Percentiles rank a stretch among this genome's conserved stretches.
Evolutionary conservation across 1,140 invertebrate genomes (phyloP).

Genomic region (Hyposmocoma kahamanoa): DNA sequence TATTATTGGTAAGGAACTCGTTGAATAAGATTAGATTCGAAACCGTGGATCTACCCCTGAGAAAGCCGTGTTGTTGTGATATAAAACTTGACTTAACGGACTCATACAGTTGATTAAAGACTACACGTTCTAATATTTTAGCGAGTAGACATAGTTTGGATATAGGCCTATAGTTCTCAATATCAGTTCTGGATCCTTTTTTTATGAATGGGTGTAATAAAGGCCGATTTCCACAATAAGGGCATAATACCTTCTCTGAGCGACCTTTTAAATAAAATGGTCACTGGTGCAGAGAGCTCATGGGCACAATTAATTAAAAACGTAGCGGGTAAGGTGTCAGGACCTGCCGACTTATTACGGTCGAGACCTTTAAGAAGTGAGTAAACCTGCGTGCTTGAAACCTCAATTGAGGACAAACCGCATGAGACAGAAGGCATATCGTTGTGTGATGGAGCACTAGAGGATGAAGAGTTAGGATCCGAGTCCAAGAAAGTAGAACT

Average conservation of each 20-base stretch:
- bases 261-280: constrained; percentile 6
- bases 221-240: constrained; percentile 8
- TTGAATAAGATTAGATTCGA: constrained; percentile 14
- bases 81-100: constrained; percentile 3
- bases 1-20: constrained; percentile 10
- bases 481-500: constrained; percentile 14
- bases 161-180: constrained; percentile 9
- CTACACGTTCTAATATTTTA: constrained; percentile 14
- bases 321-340: constrained; percentile 7
- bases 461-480: background rate
- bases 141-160: constrained; percentile 15
- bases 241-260: background rate
- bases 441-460: background rate
- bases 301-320: constrained; percentile 10
- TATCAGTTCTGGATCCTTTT: constrained; percentile 6
- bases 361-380: background rate
- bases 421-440: background rate
- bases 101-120: constrained; percentile 14
- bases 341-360: constrained; percentile 5
- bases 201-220: constrained; percentile 18
- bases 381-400: background rate
- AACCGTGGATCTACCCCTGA: constrained; percentile 11
- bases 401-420: background rate
- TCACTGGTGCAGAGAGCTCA: background rate
- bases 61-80: constrained; percentile 13